A percentile compares a stretch with the other conserved stretches of the same genome.
phyloP scores from a whole-genome alignment of 2,797 vertebrate species.

The Phalanger gymnotis region DNA sequence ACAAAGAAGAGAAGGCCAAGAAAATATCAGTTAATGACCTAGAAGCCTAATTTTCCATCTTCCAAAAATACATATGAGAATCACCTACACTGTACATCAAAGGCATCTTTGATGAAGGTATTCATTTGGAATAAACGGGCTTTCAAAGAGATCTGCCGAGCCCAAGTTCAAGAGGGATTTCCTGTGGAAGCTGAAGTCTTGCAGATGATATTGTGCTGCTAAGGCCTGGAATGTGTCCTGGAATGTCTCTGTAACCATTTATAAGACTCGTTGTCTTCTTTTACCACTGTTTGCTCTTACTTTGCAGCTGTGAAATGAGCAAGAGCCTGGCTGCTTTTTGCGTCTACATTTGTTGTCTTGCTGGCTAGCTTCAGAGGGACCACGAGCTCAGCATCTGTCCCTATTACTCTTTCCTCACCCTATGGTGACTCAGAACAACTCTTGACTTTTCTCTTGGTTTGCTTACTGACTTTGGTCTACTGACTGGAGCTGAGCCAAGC shows the following conservation, averaged over 20 bases:
- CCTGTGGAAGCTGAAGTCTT: background rate
- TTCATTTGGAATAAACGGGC: background rate
- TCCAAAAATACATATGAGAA: background rate
- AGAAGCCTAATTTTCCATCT: background rate
- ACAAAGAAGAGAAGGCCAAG: background rate
- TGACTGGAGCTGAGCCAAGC: background rate
- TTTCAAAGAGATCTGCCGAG: background rate
- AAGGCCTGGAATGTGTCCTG: background rate
- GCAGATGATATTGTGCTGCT: background rate
- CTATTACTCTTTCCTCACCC: background rate
- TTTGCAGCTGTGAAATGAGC: background rate
- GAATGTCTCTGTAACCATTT: background rate
- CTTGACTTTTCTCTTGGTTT: background rate
- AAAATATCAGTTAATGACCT: background rate
- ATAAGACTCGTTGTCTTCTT: background rate
- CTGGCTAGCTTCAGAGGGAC: background rate
- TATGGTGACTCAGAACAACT: background rate
- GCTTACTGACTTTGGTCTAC: no score
- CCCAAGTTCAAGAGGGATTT: background rate
- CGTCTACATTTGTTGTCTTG: background rate
- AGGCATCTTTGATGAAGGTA: background rate
- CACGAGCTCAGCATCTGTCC: background rate
- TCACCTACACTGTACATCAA: background rate
- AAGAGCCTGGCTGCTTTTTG: background rate
- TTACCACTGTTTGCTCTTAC: background rate